phyloP scores from a whole-genome alignment of 2,888 invertebrate genomes.

The Lomographa bimaculata region DNA sequence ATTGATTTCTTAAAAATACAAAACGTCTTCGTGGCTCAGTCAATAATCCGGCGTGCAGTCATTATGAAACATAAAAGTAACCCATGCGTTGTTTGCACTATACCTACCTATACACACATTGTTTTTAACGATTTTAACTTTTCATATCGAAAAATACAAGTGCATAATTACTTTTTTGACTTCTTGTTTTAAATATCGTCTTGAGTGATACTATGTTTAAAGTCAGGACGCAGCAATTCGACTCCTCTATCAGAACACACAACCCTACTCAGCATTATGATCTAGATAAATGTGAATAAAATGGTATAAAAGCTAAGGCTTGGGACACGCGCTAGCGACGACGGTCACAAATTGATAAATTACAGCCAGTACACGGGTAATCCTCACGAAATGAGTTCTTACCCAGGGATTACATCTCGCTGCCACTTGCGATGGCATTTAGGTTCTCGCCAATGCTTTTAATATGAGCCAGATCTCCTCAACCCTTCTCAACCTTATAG shows the following conservation, averaged over 20 bases:
- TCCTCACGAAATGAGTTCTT: conserved; percentile 66
- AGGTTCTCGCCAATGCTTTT: conserved; percentile 26
- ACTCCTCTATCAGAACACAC: too few relatives aligned
- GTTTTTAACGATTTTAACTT: not conserved
- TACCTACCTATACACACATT: not conserved
- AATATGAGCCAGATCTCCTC: too few relatives aligned
- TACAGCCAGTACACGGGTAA: conserved; percentile 61
- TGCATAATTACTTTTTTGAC: too few relatives aligned
- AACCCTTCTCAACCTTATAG: conserved; percentile 13
- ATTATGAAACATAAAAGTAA: conserved; percentile 21
- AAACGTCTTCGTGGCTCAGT: conserved; percentile 24
- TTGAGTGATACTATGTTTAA: too few relatives aligned
- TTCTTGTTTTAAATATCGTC: too few relatives aligned
- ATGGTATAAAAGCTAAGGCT: conserved; percentile 1
- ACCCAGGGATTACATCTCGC: conserved; percentile 57
- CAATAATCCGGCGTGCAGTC: conserved; percentile 17
- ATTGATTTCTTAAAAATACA: conserved; percentile 30
- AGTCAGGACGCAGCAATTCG: too few relatives aligned
- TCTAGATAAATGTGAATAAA: conserved; percentile 15
- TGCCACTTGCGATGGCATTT: conserved; percentile 39
- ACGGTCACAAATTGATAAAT: conserved; percentile 68
- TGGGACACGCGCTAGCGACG: conserved; percentile 20
- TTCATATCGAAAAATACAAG: not conserved
- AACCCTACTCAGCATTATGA: not conserved
- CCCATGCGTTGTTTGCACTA: conserved; percentile 7